These are phyloP conservation scores for Dendrolimus punctatus DNA, from an alignment of 1,140 invertebrate genomes.

Conservation along the genomic window DNA sequence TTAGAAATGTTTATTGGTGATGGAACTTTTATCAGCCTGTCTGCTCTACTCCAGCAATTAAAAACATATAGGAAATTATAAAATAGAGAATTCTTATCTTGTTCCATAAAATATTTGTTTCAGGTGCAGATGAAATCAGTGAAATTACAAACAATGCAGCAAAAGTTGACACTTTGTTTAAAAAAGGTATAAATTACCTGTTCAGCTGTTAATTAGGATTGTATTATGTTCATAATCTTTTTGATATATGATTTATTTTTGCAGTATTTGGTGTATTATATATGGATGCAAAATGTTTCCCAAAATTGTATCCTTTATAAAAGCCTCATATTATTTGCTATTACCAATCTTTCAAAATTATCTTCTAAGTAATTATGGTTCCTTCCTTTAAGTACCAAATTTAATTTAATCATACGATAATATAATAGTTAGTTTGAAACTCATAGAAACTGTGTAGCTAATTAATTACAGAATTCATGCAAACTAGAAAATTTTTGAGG, in stretches of 20 bases:
- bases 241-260: conserved; percentile 8
- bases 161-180: conserved; percentile 31
- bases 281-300: conserved; percentile 1
- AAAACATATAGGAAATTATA: too few species aligned
- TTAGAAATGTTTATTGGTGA: too few species aligned
- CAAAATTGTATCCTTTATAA: conserved; percentile 13
- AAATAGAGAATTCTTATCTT: too few species aligned
- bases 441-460: too few species aligned
- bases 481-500: too few species aligned
- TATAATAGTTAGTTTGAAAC: neutral
- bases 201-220: neutral
- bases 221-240: neutral
- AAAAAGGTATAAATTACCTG: conserved; percentile 34
- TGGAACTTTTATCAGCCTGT: too few species aligned
- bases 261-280: conserved; percentile 9
- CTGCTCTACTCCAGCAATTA: too few species aligned
- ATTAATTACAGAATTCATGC: too few species aligned
- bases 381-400: neutral
- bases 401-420: neutral
- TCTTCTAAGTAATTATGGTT: neutral
- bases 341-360: neutral
- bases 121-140: conserved; percentile 37
- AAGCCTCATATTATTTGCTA: neutral
- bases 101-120: conserved; percentile 12
- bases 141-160: conserved; percentile 38